Evolutionary conservation across 2,797 vertebrate species (phyloP).

Genomic region (Argyrosomus regius): DNA sequence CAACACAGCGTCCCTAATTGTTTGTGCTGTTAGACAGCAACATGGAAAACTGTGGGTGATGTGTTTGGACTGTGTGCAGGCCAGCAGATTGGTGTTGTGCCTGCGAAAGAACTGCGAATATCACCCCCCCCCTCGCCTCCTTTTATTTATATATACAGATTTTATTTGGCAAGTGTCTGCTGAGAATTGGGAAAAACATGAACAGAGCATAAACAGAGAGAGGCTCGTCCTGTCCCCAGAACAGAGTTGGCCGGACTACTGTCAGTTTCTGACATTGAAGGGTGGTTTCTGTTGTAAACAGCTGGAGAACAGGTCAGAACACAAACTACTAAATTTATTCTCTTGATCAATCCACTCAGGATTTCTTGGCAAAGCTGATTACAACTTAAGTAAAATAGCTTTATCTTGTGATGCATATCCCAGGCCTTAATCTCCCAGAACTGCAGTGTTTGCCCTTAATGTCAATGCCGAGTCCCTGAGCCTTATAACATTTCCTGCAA

Average conservation of each 20-base stretch:
- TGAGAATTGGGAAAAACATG: slow-evolving; percentile 39
- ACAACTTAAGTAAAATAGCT: slow-evolving; percentile 30
- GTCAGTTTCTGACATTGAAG: slow-evolving; percentile 36
- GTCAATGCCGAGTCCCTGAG: slow-evolving; percentile 41
- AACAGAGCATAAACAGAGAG: slow-evolving; percentile 45
- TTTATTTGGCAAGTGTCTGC: slow-evolving; percentile 50
- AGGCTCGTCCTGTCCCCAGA: slow-evolving; percentile 18
- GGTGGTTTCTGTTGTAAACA: slow-evolving; percentile 37
- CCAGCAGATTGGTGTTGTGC: slow-evolving; percentile 46
- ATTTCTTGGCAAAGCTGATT: slow-evolving; percentile 53
- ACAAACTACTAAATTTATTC: slow-evolving; percentile 22
- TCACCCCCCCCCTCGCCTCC: slow-evolving; percentile 3
- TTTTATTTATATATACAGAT: slow-evolving; percentile 56
- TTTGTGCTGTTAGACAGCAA: slow-evolving; percentile 45
- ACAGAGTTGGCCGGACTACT: slow-evolving; percentile 8
- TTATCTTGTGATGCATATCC: slow-evolving; percentile 40
- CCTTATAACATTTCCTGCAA: slow-evolving; percentile 19
- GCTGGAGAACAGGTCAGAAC: slow-evolving; percentile 34
- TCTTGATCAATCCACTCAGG: slow-evolving; percentile 44
- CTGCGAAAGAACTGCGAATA: slow-evolving; percentile 44
- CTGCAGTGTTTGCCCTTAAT: slow-evolving; percentile 37
- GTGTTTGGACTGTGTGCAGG: slow-evolving; percentile 52
- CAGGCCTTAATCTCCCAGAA: slow-evolving; percentile 35
- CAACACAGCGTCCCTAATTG: slow-evolving; percentile 43
- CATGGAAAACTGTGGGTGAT: slow-evolving; percentile 52